Conservation (phyloP, 1,140 invertebrate genomes). For the Harpegnathos saltator region DNA sequence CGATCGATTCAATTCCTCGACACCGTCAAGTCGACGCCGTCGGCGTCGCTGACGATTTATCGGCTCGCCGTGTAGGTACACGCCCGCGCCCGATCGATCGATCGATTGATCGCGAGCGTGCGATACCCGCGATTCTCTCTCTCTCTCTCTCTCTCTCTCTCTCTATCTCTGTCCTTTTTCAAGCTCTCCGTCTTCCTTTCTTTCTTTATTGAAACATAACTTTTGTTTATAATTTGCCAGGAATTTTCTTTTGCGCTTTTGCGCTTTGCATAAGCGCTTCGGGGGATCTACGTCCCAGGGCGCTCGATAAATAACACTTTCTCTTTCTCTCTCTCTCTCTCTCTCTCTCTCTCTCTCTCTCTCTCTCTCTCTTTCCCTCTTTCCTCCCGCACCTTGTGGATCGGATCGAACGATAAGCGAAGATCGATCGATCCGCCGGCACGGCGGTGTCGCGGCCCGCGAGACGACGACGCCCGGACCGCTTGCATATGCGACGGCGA, state of each 20-base stretch:
- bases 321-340: constrained; percentile 13
- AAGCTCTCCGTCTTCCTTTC: no score
- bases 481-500: not conserved
- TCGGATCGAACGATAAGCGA: constrained; percentile 34
- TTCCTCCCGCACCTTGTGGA: constrained; percentile 7
- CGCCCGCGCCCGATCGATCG: constrained; percentile 36
- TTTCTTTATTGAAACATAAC: no score
- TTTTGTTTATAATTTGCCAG: no score
- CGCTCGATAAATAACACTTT: no score
- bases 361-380: constrained; percentile 2
- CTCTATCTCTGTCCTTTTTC: no score
- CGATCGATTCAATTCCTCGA: constrained; percentile 53
- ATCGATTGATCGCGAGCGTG: constrained; percentile 26
- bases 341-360: constrained; percentile 16
- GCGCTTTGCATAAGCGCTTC: no score
- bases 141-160: constrained; percentile 4
- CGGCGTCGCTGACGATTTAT: constrained; percentile 49
- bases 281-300: no score
- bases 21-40: constrained; percentile 32
- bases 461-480: constrained; percentile 12
- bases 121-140: not conserved
- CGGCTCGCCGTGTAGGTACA: constrained; percentile 38
- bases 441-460: constrained; percentile 24
- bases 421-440: constrained; percentile 46
- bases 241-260: no score